Conservation (phyloP, 2,113 vertebrate genomes). For the Apodemus sylvaticus region DNA sequence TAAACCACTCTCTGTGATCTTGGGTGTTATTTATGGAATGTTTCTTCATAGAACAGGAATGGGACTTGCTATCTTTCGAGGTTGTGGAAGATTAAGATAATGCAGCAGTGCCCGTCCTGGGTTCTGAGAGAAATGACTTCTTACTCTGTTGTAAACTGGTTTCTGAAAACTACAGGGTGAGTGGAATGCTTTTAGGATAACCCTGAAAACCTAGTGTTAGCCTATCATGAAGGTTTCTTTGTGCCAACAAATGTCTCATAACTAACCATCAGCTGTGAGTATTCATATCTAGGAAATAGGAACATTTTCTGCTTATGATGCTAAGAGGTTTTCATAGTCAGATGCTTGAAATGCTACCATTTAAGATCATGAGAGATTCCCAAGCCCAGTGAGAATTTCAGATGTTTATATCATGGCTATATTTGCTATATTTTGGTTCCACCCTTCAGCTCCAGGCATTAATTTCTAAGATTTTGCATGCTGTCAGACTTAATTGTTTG, state of each 20-base stretch:
- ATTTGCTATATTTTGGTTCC: background rate
- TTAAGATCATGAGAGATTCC: background rate
- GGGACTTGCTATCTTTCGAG: background rate
- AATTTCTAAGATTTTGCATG: background rate
- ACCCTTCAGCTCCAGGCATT: background rate
- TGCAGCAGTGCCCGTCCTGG: background rate
- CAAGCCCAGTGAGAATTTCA: background rate
- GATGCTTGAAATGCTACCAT: conserved; percentile 5
- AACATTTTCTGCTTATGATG: background rate
- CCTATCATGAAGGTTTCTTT: background rate
- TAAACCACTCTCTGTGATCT: background rate
- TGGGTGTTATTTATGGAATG: conserved; percentile 3
- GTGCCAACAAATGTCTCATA: background rate
- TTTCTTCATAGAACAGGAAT: conserved; percentile 41
- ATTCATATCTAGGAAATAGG: background rate
- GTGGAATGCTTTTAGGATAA: background rate
- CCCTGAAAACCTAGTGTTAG: background rate
- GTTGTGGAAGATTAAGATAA: conserved; percentile 9
- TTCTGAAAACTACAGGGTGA: background rate
- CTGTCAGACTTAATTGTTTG: background rate
- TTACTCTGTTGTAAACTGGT: conserved; percentile 35
- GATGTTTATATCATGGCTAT: background rate
- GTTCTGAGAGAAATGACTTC: background rate
- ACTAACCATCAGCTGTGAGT: background rate
- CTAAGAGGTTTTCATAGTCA: background rate